Base-by-base conservation (phyloP, 2,797 vertebrate genomes). In the Sebastes paucispinis region DNA sequence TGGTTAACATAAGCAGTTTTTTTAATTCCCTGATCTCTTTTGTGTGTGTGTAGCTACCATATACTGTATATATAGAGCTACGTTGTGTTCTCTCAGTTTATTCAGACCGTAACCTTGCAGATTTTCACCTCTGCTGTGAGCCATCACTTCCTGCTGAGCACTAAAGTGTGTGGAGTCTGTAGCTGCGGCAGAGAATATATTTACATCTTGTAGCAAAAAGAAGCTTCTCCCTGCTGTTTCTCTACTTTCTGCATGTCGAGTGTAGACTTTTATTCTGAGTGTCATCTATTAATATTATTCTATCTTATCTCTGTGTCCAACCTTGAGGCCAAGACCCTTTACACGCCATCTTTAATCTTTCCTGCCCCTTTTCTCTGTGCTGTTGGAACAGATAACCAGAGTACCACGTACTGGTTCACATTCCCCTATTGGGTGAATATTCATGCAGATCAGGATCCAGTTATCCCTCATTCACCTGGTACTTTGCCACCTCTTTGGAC, bases 401-500 rank as follows among this genome's bases (percentile, higher is more conserved):
- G 22, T 43, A 24, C 13, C 60, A n/a, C 24, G 6, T 10, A 12
- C 20, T 6, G 5, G 18, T 29, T 39, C 32, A 39, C 52, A 14
- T 52, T 64, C 27, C 8, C 54, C 34, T 27, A 7, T 29, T 24
- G 5, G 24, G 8, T 76, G 31, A 47, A 60, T 13, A 59, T 47
- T 75, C 31, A 55, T 52, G 29, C 70, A n/a, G 25, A 36, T 14
- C 54, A 52, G 65, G 9, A 69, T 54, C 65, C 11, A 63, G 0
- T 10, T 20, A 4, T n/a, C 36, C 55, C 3, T 73, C 67, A 32
- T 58, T 92, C 75, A 97, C 97, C 96, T 97, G 96, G 87, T 96
- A 95, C 76, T 97, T 97, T 70, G 88, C 87, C 70, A 97, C 95
- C 77, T 97, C 96, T n/a, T 94, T 94, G 58, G 86, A 84, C 89